Evolutionary conservation across 2,797 vertebrate species (phyloP).

Genomic region (Urophycis tenuis): DNA sequence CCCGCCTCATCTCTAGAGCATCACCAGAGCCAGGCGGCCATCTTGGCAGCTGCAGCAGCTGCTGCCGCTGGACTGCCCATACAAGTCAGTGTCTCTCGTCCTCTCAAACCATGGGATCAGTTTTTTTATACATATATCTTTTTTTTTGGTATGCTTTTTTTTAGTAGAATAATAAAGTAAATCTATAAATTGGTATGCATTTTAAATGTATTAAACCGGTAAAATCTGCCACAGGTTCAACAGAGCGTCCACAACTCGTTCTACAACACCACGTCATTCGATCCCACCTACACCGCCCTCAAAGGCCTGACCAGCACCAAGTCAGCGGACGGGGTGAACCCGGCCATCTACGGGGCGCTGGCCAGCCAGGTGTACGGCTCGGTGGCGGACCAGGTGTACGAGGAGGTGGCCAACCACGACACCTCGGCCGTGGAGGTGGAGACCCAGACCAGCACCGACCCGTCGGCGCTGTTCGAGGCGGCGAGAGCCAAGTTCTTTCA

Average conservation of each 20-base stretch:
- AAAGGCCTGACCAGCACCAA: constrained; percentile 71
- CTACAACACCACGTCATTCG: constrained; percentile 73
- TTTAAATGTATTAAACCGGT: not conserved
- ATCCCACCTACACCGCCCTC: constrained; percentile 72
- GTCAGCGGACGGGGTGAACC: constrained; percentile 64
- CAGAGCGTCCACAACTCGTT: constrained; percentile 78
- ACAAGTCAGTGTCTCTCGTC: constrained; percentile 47
- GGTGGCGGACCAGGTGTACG: constrained; percentile 68
- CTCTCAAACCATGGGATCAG: not conserved
- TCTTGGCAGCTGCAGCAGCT: constrained; percentile 71
- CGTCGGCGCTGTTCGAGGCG: constrained; percentile 72
- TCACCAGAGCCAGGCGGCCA: constrained; percentile 76
- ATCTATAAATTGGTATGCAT: not conserved
- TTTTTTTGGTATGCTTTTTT: not conserved
- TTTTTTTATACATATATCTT: too few relatives aligned
- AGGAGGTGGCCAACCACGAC: constrained; percentile 50
- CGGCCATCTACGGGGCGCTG: constrained; percentile 68
- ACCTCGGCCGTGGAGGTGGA: constrained; percentile 44
- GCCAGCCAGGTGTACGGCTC: constrained; percentile 75
- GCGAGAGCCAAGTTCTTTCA: constrained; percentile 77
- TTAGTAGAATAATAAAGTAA: not conserved
- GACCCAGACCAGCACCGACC: constrained; percentile 47
- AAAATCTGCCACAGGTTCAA: constrained; percentile 61
- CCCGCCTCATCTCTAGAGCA: constrained; percentile 69
- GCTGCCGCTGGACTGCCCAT: constrained; percentile 74